A percentile compares a stretch with the other conserved stretches of the same genome.
Conservation (phyloP, 2,113 vertebrate genomes). For the Odontophorus gujanensis region DNA sequence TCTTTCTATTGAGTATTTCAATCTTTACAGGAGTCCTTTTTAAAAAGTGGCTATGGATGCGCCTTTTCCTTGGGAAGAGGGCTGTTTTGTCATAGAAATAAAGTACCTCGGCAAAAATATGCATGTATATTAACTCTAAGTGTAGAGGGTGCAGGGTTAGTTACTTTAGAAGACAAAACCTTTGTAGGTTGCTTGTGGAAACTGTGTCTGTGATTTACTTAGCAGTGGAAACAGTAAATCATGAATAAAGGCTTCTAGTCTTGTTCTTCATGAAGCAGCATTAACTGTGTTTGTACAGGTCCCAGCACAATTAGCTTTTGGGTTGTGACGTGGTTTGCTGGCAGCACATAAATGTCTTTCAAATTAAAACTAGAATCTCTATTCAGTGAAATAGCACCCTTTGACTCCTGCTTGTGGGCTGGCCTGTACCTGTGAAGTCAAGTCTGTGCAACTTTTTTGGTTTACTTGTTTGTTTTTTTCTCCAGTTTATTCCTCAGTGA, state of each 20-base stretch:
- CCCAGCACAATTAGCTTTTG: neutral
- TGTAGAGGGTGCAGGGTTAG: neutral
- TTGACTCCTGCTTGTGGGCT: neutral
- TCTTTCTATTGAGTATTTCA: neutral
- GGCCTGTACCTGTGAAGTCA: neutral
- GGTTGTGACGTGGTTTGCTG: neutral
- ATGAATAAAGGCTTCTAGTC: neutral
- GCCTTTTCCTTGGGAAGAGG: neutral
- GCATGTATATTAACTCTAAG: neutral
- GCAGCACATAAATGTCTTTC: neutral
- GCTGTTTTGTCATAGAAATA: neutral
- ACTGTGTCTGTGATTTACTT: neutral
- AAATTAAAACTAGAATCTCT: neutral
- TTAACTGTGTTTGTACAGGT: conserved; percentile 5
- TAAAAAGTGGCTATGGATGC: neutral
- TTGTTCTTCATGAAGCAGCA: neutral
- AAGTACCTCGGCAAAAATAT: neutral
- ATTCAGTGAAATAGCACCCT: neutral
- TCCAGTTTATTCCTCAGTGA: neutral
- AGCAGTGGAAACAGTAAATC: neutral
- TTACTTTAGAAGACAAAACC: neutral
- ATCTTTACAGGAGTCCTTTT: neutral
- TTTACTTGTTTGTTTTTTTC: neutral
- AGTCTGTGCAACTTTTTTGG: neutral
- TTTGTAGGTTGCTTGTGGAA: neutral